Evolutionary conservation across 2,888 invertebrate genomes (phyloP), one percentile per base, ranked within the genome.

Genomic region (Eulithis prunata): DNA sequence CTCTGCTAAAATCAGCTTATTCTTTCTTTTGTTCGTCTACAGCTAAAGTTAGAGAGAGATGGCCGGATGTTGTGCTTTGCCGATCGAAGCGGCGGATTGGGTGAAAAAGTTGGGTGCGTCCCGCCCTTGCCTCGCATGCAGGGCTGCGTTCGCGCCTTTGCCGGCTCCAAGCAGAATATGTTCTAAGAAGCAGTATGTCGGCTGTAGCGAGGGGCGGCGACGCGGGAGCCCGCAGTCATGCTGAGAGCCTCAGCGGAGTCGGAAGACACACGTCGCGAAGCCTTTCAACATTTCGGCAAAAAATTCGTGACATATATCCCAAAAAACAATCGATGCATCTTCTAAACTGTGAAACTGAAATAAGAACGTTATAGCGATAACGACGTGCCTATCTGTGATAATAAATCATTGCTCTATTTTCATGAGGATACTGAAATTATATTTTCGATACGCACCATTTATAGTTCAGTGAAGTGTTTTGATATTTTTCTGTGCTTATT

Each of bases 161-260:
- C 78, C 79, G 78, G 80, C 74, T 78, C 75, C 80, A 79, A 73
- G 84, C 84, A 80, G 84, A 85, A 86, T 85, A 86, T 87, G 88
- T 89, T 85, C 84, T 86, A 88, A 89, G 91, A 87, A 90, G 88
- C 88, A 89, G 90, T 88, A 91, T 90, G 90, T 89, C 91, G 88
- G 89, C 81, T 83, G 84, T 81, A 74, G 77, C 85, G 85, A 90
- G 91, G 91, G 91, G 91, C 90, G 91, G 84, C 91, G 87, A 85
- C 89, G 91, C 91, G 91, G 92, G 92, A 89, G 90, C 89, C 84
- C 87, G 90, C 92, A 93, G 93, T 93, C 93, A 92, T 93, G 93
- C 93, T 93, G 93, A 88, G 93, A 87, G 76, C 81, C 89, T 92
- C 92, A 87, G 91, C 91, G 86, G 86, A 89, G 88, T 79, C 86